Base-by-base conservation (phyloP, 2,888 invertebrate species). In the Uropetala carovei region DNA sequence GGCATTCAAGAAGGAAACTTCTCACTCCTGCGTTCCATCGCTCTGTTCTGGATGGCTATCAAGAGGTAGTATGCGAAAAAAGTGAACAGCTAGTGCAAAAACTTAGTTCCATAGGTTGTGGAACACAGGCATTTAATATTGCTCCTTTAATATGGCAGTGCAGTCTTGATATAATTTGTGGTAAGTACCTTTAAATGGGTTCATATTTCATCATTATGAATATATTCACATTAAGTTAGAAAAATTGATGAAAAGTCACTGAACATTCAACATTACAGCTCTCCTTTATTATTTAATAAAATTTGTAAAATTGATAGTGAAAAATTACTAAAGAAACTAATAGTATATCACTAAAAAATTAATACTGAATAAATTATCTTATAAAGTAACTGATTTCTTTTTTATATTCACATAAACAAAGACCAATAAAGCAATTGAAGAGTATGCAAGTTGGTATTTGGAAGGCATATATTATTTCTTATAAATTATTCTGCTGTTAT, bases 1-100 rank as follows among this genome's bases (percentile, higher is more conserved):
- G 93, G 93, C 93, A 92, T 60, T 57, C 91, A 11, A 64, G 93
- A 18, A 86, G 93, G 75, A 93, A 93, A 60, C 57, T 92, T 57
- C 91, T 93, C 18, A 93, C 93, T 0, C 93, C 93, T 18, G 92
- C 92, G 14, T 93, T 93, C 75, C 93, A 93, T 64, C 92, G 91
- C 16, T 16, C 60, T 16, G 92, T 92, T 30, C 84, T 92, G 43
- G 92, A 92, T 14, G 30, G 83, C 16, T 91, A 84, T 22, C 85
- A 85, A 58, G 85, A 92, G 2, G 57, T 91, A 14, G 75, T 92
- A 30, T 59, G 75, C 0, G 68, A 92, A 84, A 91, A 92, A n/a
- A 92, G 92, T 68, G 30, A 30, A 10, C 64, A 64, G 7, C 59
- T 92, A 56, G 57, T 91, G 18, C 60, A 92, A 30, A 92, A 85